Percentiles rank a stretch among this genome's conserved stretches.
Conservation (phyloP, 2,113 vertebrate species). For the Rhinoderma darwinii region DNA sequence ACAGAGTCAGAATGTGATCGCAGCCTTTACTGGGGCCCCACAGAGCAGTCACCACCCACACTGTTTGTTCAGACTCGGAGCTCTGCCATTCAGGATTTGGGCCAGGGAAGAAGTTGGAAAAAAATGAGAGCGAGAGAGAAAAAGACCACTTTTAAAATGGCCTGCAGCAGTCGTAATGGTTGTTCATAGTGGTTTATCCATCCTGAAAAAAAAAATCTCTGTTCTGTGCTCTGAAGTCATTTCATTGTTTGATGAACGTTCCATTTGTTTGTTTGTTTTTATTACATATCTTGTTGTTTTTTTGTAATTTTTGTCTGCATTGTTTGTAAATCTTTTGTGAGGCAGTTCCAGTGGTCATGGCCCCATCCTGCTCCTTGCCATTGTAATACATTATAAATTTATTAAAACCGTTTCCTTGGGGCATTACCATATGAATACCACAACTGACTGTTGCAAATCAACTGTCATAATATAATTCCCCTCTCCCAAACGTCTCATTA, state of each 20-base stretch:
- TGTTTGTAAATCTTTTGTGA: slow-evolving; percentile 10
- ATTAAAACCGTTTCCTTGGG: slow-evolving; percentile 2
- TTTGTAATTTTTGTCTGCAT: slow-evolving; percentile 1
- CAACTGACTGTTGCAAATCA: neutral
- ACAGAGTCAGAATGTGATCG: slow-evolving; percentile 76
- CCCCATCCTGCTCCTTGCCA: neutral
- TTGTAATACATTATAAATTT: neutral
- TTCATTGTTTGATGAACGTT: slow-evolving; percentile 19
- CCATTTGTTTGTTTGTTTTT: neutral
- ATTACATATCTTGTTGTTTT: neutral
- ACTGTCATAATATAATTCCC: neutral
- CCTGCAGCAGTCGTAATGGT: slow-evolving; percentile 5
- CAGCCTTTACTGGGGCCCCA: slow-evolving; percentile 81
- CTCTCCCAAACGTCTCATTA: neutral
- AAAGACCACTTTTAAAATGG: slow-evolving; percentile 44
- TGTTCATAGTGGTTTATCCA: slow-evolving; percentile 52
- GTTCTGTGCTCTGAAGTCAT: neutral
- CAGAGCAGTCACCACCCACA: slow-evolving; percentile 85
- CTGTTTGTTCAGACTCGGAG: slow-evolving; percentile 85
- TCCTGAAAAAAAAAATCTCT: neutral
- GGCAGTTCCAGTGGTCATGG: neutral
- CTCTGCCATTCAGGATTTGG: slow-evolving; percentile 81
- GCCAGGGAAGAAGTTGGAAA: slow-evolving; percentile 71
- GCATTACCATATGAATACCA: neutral
- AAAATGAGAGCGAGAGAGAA: slow-evolving; percentile 40